Conservation (phyloP, 2,113 vertebrate species). For the Mesoclemmys tuberculata region DNA sequence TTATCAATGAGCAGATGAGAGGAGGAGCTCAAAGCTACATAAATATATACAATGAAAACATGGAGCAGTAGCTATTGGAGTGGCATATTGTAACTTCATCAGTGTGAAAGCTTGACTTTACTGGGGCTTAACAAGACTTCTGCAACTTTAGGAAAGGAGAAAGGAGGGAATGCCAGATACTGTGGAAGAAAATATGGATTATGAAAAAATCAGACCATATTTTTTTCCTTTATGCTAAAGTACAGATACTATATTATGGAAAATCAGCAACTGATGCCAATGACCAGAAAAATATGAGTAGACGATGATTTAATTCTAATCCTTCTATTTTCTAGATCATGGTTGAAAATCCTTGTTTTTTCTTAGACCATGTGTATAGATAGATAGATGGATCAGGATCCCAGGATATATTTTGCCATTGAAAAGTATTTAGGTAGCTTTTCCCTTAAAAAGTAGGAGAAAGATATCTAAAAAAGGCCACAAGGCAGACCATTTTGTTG, state of each 20-base stretch:
- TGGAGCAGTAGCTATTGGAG: constrained; percentile 7
- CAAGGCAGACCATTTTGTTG: constrained; percentile 40
- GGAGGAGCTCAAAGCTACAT: neutral
- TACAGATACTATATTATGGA: neutral
- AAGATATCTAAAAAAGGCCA: constrained; percentile 27
- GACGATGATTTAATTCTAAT: neutral
- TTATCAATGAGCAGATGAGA: constrained; percentile 6
- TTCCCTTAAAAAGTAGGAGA: constrained; percentile 34
- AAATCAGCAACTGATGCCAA: neutral
- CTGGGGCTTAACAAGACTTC: neutral
- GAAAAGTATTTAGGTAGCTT: constrained; percentile 28
- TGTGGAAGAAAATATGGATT: neutral
- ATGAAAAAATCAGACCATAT: neutral
- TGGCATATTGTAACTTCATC: neutral
- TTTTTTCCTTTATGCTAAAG: neutral
- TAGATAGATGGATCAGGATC: neutral
- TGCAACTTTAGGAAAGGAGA: neutral
- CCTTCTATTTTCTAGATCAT: neutral
- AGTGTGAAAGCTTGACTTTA: neutral
- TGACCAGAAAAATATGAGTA: neutral
- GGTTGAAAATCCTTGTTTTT: neutral
- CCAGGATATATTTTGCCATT: neutral
- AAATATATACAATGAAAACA: constrained; percentile 3
- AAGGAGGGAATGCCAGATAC: neutral
- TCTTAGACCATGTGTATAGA: neutral